Base-by-base conservation (phyloP, 2,797 vertebrate genomes). In the Chelmon rostratus region DNA sequence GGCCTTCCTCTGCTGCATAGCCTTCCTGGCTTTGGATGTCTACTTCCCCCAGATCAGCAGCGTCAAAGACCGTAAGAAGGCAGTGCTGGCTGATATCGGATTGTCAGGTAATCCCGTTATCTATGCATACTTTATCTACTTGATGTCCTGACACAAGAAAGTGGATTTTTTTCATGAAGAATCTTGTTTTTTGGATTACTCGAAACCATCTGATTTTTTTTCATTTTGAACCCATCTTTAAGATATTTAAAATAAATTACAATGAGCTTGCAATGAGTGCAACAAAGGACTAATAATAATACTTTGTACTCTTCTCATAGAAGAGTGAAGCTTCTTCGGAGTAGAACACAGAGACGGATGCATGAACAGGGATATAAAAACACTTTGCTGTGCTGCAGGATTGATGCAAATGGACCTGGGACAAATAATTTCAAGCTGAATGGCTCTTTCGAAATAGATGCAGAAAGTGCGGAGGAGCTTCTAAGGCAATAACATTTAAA, bases 1-100 rank as follows among this genome's bases (percentile, higher is more conserved):
- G 92, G 94, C 97, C 87, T 99, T 99, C 92, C 94, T 99, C 82
- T 97, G 96, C 94, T 97, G 98, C 91, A 65, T 97, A 89, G 96
- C 96, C 65, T 98, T 98, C 94, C 93, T 99, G 94, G 97, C 96
- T 3, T 94, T 99, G 79, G 98, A 99, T 25, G 93, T 96, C 84
- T 97, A 99, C 93, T 99, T 99, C 90, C 98, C 98, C 0, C 98
- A 99, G 93, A 99, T 99, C 93, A 99, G 97, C 96, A 98, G 98
- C 6, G 97, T 99, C 77, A 99, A 99, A 86, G 97, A 98, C 90
- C 97, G 98, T 68, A 99, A 99, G 95, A 98, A 97, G 84, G 98
- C 97, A 0, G 98, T 99, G 76, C 93, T 99, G 68, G 97, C 97
- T 0, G 98, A 99, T 75, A 93, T 98, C 0, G 97, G 96, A 0